Conservation (phyloP, 2,888 invertebrate genomes). For the Argyra leucocephala region DNA sequence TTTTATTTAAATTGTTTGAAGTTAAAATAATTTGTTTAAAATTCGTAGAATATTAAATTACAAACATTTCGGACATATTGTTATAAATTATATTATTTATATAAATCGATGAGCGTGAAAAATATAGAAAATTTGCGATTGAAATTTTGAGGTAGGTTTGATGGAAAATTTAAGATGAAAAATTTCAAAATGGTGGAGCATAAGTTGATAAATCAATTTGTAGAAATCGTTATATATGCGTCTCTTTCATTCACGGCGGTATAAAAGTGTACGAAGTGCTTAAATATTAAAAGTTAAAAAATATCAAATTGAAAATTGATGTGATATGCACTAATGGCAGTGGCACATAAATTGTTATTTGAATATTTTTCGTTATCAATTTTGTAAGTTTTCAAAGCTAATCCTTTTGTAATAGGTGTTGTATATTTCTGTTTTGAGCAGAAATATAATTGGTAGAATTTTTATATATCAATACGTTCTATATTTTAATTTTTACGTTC, state of each 20-base stretch:
- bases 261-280: slow-evolving; percentile 16
- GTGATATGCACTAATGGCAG: no score
- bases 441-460: no score
- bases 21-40: background rate
- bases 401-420: no score
- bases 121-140: slow-evolving; percentile 55
- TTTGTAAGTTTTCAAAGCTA: no score
- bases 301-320: slow-evolving; percentile 3
- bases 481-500: no score
- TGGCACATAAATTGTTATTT: no score
- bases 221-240: slow-evolving; percentile 11
- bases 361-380: no score
- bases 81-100: background rate
- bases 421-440: no score
- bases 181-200: slow-evolving; percentile 39
- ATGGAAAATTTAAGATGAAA: slow-evolving; percentile 35
- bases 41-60: background rate
- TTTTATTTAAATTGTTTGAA: background rate
- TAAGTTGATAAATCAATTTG: slow-evolving; percentile 40
- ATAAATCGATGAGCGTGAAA: slow-evolving; percentile 48
- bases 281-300: slow-evolving; percentile 15
- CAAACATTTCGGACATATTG: background rate
- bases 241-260: slow-evolving; percentile 5
- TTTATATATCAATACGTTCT: no score
- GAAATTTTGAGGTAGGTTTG: slow-evolving; percentile 51